phyloP scores from a whole-genome alignment of 2,888 invertebrate species.

The Selenia dentaria region DNA sequence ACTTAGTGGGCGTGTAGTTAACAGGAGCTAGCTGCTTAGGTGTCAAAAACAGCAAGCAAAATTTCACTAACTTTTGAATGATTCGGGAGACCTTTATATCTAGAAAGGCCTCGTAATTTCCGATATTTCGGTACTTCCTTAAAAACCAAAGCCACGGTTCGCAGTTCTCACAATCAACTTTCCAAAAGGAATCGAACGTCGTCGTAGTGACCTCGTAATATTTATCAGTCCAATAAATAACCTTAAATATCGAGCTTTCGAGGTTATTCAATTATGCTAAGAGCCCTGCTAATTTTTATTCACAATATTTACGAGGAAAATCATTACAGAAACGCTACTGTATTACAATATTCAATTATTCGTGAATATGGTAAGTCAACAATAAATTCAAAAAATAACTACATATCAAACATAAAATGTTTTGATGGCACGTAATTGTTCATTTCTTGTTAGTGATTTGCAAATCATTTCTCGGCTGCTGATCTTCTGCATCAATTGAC shows the following conservation, averaged over 20 bases:
- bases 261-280: conserved; percentile 28
- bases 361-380: too few species aligned
- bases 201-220: conserved; percentile 22
- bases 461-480: too few species aligned
- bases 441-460: too few species aligned
- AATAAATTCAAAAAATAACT: too few species aligned
- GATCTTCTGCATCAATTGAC: too few species aligned
- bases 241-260: conserved; percentile 24
- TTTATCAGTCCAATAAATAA: conserved; percentile 31
- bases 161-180: conserved; percentile 28
- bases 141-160: not conserved
- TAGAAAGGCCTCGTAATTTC: not conserved
- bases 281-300: conserved; percentile 20
- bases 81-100: too few species aligned
- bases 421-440: too few species aligned
- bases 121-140: not conserved
- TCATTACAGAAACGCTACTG: not conserved
- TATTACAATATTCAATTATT: too few species aligned
- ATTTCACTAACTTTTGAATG: too few species aligned
- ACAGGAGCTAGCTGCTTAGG: not conserved
- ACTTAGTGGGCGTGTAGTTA: conserved; percentile 2
- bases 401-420: too few species aligned
- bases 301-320: conserved; percentile 3
- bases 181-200: conserved; percentile 29
- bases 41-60: too few species aligned